These are phyloP conservation scores for Lycophotia porphyrea DNA, from an alignment of 2,888 invertebrate genomes.

Conservation along the genomic window DNA sequence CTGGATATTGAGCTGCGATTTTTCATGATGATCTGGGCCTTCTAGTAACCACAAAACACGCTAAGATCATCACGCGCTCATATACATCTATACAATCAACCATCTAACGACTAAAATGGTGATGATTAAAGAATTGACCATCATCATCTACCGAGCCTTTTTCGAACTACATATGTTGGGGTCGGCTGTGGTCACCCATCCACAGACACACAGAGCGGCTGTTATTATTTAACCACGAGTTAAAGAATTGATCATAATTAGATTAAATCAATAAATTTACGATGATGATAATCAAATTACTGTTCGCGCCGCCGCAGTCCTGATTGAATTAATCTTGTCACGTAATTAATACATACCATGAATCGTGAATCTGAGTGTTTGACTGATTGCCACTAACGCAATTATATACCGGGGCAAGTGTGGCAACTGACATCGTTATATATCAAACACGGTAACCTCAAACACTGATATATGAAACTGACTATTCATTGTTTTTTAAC, in stretches of 20 bases:
- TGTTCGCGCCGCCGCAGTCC: not conserved
- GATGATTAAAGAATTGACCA: not conserved
- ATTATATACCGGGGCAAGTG: not conserved
- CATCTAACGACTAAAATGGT: not conserved
- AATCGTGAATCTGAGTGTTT: constrained; percentile 1
- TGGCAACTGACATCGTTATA: not conserved
- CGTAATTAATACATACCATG: constrained; percentile 11
- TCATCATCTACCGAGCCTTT: not conserved
- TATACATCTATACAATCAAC: not conserved
- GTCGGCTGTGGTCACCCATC: not conserved
- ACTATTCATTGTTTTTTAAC: not conserved
- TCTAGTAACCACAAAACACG: not conserved
- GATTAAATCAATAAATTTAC: not conserved
- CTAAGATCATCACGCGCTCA: not conserved
- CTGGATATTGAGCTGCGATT: not conserved
- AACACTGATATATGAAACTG: not conserved
- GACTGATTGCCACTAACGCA: constrained; percentile 10
- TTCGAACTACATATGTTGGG: not conserved
- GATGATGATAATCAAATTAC: constrained; percentile 3
- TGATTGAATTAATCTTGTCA: constrained; percentile 32
- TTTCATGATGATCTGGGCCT: not conserved
- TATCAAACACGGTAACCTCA: not conserved
- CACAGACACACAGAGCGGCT: not conserved
- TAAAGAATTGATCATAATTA: not conserved
- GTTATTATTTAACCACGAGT: not conserved